Base-by-base conservation (phyloP, 2,888 invertebrate species). In the Blastobasis lacticolella region DNA sequence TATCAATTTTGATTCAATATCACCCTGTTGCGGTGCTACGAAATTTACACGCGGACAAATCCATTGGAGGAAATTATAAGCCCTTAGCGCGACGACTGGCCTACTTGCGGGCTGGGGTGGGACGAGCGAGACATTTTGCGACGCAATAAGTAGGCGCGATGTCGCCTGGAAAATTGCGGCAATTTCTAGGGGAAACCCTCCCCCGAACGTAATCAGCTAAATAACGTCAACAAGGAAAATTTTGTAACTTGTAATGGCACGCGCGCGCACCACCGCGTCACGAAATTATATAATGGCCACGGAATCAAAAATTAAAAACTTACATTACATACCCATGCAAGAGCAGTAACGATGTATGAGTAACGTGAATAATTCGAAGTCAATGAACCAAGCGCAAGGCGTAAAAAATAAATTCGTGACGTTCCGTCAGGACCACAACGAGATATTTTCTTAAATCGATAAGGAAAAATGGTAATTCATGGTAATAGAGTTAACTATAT, bases 81-180 rank as follows among this genome's bases (percentile, higher is more conserved):
- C 44, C 67, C 70, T 68, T 67, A 57, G 58, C 60, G 63, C 62
- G 62, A 69, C 64, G 59, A 59, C 57, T 78, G 75, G 73, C 79
- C 77, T 74, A 80, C 73, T 78, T 78, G 78, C 64, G 59, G 59
- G 65, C 64, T 61, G 64, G 61, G 67, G 67, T 68, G 67, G 64
- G 61, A 62, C 65, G 62, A 65, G 64, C 23, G 69, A 76, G 78
- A 78, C 75, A 77, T 81, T 81, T 80, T 69, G 71, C 71, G 73
- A 74, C 70, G 75, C 71, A 78, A 79, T 81, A 84, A 82, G 73
- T 73, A 77, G 77, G 73, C 69, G 72, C 69, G 73, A 77, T 79
- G 67, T 79, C 76, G 74, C 68, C 71, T 72, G 84, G 81, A 85
- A 86, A 84, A 86, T 85, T 85, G 75, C 73, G 71, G 65, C 75